Evolutionary conservation across 2,113 vertebrate species (phyloP).

Genomic region (crab-eating macaque (Macaca fascicularis)): DNA sequence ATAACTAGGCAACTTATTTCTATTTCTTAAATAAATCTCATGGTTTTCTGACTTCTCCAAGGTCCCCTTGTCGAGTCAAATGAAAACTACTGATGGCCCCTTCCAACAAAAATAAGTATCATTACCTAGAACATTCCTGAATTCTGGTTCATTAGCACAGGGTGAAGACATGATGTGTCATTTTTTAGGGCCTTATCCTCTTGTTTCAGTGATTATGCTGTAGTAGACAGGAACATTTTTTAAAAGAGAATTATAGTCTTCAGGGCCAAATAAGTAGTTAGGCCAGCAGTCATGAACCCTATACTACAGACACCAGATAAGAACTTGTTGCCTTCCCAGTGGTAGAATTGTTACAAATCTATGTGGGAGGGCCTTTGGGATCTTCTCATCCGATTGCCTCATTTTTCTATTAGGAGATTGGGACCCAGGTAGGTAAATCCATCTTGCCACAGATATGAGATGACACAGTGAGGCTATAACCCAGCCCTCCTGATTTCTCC

Average conservation of each 20-base stretch:
- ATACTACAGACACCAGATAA: neutral
- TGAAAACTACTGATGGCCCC: neutral
- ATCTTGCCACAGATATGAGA: neutral
- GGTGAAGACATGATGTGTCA: neutral
- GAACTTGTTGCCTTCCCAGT: neutral
- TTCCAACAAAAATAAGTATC: neutral
- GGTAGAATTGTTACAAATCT: neutral
- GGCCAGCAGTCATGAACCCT: neutral
- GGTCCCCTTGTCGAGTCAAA: neutral
- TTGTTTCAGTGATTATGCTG: neutral
- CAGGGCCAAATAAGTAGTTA: neutral
- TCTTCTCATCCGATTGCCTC: neutral
- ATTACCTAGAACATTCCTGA: neutral
- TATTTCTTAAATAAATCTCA: neutral
- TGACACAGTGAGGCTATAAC: neutral
- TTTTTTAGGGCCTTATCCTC: neutral
- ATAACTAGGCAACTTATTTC: neutral
- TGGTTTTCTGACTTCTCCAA: neutral
- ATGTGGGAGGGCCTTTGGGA: neutral
- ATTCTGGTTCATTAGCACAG: neutral
- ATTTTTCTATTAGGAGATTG: constrained; percentile 34
- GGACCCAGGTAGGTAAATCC: neutral
- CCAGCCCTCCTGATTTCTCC: neutral
- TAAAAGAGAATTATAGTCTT: neutral
- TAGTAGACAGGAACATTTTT: neutral